Evolutionary conservation across 2,797 vertebrate genomes (phyloP), one percentile per base, ranked within the genome.

Genomic region (Gallinago stenura): DNA sequence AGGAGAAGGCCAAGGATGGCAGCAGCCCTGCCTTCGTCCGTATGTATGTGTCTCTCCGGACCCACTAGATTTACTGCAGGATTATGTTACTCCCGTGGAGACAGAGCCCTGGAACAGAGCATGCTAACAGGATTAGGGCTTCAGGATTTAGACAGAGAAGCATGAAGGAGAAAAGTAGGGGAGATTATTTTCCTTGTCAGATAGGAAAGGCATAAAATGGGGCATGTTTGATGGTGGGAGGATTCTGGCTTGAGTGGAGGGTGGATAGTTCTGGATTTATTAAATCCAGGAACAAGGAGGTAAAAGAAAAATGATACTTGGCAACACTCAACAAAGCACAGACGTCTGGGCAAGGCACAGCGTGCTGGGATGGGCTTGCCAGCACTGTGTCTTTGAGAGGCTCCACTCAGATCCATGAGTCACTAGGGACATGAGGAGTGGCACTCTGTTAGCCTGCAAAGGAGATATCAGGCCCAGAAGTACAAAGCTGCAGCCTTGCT

Each of bases 61-160:
- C 95, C 78, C 51, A 41, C 92, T 95, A 97, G 97, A 98, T 97
- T 98, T 98, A 98, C 92, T 94, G 97, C 81, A 60, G 97, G 98
- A 98, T 98, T 98, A 98, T 83, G 94, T 98, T 98, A 98, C 97
- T 93, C 96, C 97, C 78, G 77, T 80, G 35, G 96, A 98, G 97
- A 98, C 95, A 56, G 96, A 97, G 97, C 93, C 83, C 96, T 95
- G 97, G 98, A 98, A 98, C 96, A 97, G 83, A 92, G 97, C 95
- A 96, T 79, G 90, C 97, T 98, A 98, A 98, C 97, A 97, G 98
- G 98, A 98, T 98, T 98, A 98, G 94, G 93, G 95, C 96, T 98
- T 98, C 97, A 97, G 97, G 97, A 97, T 97, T 97, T 97, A 98
- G 97, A 97, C 93, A 96, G 97, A 97, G 92, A 96, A 96, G 97